These are phyloP conservation scores for Antheraea pernyi DNA, from an alignment of 1,140 invertebrate species.

Conservation along the genomic window DNA sequence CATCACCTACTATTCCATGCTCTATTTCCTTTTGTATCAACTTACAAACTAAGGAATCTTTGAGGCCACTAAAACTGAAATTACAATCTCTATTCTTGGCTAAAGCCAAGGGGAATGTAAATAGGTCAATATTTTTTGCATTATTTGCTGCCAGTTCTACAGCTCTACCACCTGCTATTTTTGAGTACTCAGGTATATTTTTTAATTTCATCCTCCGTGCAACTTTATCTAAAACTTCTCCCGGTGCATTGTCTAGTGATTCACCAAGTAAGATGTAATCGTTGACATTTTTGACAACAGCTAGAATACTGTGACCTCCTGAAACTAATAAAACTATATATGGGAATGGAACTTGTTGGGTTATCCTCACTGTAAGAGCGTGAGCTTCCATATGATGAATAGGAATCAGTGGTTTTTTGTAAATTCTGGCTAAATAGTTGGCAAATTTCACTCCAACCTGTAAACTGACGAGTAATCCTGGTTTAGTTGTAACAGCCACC, in stretches of 20 bases:
- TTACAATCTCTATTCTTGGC: conserved; percentile 74
- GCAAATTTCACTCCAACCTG: conserved; percentile 92
- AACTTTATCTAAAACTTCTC: conserved; percentile 95
- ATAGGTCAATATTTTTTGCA: conserved; percentile 84
- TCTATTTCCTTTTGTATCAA: conserved; percentile 53
- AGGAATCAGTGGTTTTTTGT: conserved; percentile 93
- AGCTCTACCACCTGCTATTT: conserved; percentile 89
- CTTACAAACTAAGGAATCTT: conserved; percentile 52
- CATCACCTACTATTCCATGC: conserved; percentile 80
- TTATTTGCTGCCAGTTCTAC: conserved; percentile 89
- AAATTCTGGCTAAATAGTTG: conserved; percentile 85
- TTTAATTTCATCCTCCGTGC: conserved; percentile 91
- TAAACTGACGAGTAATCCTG: conserved; percentile 90
- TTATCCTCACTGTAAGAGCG: conserved; percentile 92
- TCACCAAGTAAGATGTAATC: conserved; percentile 90
- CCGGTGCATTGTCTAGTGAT: conserved; percentile 92
- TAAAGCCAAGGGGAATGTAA: conserved; percentile 84
- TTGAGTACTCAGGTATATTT: conserved; percentile 87
- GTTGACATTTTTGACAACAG: conserved; percentile 86
- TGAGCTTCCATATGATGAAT: conserved; percentile 99
- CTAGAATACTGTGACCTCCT: conserved; percentile 94
- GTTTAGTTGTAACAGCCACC: conserved; percentile 94
- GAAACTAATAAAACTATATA: conserved; percentile 94
- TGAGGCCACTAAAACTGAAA: conserved; percentile 71
- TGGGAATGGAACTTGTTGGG: conserved; percentile 87